phyloP scores from a whole-genome alignment of 1,140 invertebrate species.

The Pseudoatta argentina region DNA sequence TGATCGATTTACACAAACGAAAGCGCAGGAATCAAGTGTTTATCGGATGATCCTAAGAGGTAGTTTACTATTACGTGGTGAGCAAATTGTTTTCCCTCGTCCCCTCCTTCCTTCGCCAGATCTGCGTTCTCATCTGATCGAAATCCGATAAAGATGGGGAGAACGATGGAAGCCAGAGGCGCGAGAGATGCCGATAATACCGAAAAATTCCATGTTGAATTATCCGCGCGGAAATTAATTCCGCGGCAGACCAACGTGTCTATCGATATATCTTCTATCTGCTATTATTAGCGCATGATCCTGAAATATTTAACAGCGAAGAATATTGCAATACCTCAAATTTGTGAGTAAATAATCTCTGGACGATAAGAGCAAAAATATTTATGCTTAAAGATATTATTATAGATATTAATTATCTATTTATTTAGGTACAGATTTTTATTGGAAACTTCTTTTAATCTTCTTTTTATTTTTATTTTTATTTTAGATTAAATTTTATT shows the following conservation, averaged over 20 bases:
- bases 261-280: not conserved
- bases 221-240: conserved; percentile 36
- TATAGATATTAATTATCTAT: not conserved
- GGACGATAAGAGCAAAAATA: not conserved
- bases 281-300: not conserved
- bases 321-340: not conserved
- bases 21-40: conserved; percentile 46
- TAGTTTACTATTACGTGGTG: conserved; percentile 21
- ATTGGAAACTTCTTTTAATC: too few species aligned
- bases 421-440: too few species aligned
- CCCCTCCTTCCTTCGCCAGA: not conserved
- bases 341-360: not conserved
- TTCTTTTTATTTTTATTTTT: too few species aligned
- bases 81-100: conserved; percentile 69
- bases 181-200: conserved; percentile 5
- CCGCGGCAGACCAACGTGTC: not conserved
- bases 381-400: not conserved
- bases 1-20: conserved; percentile 54
- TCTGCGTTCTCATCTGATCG: conserved; percentile 57
- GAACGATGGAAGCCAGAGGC: conserved; percentile 12
- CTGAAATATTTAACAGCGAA: not conserved
- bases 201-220: conserved; percentile 28
- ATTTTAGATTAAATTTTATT: too few species aligned
- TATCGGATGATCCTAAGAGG: conserved; percentile 64
- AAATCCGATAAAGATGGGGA: conserved; percentile 58